Evolutionary conservation across 2,797 vertebrate species (phyloP).

Genomic region (Orestias chungarensis): DNA sequence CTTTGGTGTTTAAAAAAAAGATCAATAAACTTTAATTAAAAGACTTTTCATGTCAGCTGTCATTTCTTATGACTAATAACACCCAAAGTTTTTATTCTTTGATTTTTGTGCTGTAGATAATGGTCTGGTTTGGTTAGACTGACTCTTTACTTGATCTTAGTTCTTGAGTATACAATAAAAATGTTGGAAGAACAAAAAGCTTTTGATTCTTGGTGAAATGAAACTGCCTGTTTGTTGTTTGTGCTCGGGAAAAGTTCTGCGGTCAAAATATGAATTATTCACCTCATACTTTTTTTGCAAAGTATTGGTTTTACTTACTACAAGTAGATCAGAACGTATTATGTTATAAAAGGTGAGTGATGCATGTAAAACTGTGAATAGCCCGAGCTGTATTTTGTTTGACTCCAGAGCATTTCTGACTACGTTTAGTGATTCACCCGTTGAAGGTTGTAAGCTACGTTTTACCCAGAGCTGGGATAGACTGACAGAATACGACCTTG

Average conservation of each 20-base stretch:
- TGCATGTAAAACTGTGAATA: too few relatives aligned
- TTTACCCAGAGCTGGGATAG: too few relatives aligned
- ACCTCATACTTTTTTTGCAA: neutral
- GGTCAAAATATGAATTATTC: neutral
- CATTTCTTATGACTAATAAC: neutral
- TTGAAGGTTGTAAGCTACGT: too few relatives aligned
- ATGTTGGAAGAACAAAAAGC: neutral
- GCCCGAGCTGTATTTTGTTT: too few relatives aligned
- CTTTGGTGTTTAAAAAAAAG: neutral
- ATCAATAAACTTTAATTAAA: conserved; percentile 17
- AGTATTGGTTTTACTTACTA: neutral
- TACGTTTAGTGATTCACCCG: too few relatives aligned
- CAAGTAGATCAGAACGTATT: neutral
- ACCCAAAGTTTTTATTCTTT: neutral
- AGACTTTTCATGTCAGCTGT: neutral
- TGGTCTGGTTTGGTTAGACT: neutral
- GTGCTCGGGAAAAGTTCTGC: neutral
- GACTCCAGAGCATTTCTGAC: too few relatives aligned
- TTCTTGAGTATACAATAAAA: neutral
- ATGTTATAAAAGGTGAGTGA: neutral
- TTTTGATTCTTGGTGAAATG: neutral
- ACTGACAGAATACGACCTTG: too few relatives aligned
- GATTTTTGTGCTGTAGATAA: conserved; percentile 4
- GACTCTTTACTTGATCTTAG: neutral
- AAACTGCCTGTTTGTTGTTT: neutral